phyloP scores from a whole-genome alignment of 2,888 invertebrate species.

The Scaeva pyrastri region DNA sequence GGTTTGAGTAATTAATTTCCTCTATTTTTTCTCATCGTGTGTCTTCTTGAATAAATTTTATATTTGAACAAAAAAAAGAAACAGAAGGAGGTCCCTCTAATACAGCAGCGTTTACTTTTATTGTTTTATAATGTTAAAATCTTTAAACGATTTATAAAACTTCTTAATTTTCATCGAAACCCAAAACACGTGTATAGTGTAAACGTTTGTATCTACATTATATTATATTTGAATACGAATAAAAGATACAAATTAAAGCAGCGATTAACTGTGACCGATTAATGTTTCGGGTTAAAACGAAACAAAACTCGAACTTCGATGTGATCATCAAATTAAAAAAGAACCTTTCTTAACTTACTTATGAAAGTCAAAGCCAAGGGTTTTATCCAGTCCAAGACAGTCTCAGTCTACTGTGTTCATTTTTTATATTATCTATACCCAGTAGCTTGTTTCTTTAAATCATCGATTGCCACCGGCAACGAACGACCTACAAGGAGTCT shows the following conservation, averaged over 20 bases:
- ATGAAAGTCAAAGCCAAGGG: background rate
- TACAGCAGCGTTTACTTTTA: background rate
- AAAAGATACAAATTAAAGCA: conserved; percentile 44
- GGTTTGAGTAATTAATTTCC: background rate
- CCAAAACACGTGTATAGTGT: background rate
- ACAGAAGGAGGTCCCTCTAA: background rate
- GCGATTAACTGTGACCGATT: conserved; percentile 66
- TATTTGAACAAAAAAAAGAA: background rate
- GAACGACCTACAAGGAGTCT: conserved; percentile 54
- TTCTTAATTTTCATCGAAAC: too few species aligned
- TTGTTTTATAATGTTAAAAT: conserved; percentile 4
- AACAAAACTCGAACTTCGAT: background rate
- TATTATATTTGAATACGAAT: conserved; percentile 26
- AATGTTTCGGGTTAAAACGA: conserved; percentile 55
- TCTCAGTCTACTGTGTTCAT: too few species aligned
- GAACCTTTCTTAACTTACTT: conserved; percentile 22
- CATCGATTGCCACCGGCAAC: conserved; percentile 69
- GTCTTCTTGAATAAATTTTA: too few species aligned
- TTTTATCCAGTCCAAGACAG: background rate
- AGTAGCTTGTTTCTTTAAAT: conserved; percentile 59
- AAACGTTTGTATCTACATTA: background rate
- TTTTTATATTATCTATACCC: conserved; percentile 31
- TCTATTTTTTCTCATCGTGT: background rate
- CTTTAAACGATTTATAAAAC: background rate
- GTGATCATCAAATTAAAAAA: conserved; percentile 42